phyloP scores from a whole-genome alignment of 2,113 vertebrate genomes.

The Myrmecobius fasciatus region DNA sequence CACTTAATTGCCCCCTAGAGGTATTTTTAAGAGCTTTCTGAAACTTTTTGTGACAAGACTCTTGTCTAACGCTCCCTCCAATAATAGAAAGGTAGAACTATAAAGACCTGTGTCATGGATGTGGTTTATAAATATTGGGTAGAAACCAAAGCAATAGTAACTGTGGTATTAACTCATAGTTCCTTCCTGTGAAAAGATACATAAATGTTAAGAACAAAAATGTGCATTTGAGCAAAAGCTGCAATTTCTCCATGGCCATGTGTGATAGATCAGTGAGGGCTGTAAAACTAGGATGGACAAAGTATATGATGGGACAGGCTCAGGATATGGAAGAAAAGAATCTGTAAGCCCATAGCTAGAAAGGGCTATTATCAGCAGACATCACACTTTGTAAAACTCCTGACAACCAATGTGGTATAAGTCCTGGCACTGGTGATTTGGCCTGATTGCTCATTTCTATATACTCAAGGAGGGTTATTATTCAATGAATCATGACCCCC shows the following conservation, averaged over 20 bases:
- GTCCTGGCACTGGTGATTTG: background rate
- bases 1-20: no score
- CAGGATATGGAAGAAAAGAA: background rate
- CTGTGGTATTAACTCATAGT: background rate
- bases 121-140: background rate
- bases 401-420: background rate
- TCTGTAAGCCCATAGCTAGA: no score
- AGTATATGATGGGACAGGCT: background rate
- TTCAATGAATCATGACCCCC: background rate
- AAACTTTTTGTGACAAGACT: background rate
- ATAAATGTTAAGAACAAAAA: no score
- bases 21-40: no score
- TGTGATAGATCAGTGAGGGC: background rate
- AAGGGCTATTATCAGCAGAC: background rate
- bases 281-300: background rate
- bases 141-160: background rate
- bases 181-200: background rate
- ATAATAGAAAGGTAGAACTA: background rate
- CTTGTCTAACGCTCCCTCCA: background rate
- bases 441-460: background rate
- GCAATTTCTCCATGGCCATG: background rate
- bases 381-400: background rate
- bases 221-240: background rate
- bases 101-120: background rate
- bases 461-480: no score